Percentiles rank a stretch among this genome's conserved stretches.
Conservation (phyloP, 2,888 invertebrate genomes). For the Lepidochitona cinerea region DNA sequence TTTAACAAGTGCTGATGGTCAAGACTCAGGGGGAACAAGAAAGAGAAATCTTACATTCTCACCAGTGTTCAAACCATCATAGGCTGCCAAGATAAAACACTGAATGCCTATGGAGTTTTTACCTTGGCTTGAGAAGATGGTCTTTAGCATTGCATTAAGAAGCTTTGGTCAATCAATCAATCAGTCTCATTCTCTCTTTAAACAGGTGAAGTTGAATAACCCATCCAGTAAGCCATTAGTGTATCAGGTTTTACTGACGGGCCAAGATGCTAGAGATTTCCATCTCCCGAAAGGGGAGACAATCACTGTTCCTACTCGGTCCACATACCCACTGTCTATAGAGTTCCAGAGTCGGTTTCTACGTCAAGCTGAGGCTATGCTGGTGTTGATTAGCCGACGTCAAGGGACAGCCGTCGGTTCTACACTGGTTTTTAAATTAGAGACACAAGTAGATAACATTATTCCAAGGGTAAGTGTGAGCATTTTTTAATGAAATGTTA, state of each 20-base stretch:
- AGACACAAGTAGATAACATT: slow-evolving; percentile 65
- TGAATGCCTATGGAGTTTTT: too few species aligned
- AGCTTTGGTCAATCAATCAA: too few species aligned
- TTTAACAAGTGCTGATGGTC: too few species aligned
- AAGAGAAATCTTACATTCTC: too few species aligned
- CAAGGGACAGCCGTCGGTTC: slow-evolving; percentile 63
- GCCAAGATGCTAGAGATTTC: slow-evolving; percentile 67
- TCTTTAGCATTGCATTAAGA: too few species aligned
- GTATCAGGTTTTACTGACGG: slow-evolving; percentile 67
- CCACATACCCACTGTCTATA: slow-evolving; percentile 50
- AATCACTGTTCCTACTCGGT: slow-evolving; percentile 64
- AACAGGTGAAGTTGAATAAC: slow-evolving; percentile 67
- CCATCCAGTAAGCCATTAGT: slow-evolving; percentile 65
- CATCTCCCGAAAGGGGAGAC: slow-evolving; percentile 61
- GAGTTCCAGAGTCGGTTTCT: slow-evolving; percentile 63
- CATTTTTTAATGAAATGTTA: too few species aligned
- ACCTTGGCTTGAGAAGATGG: too few species aligned
- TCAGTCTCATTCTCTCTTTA: too few species aligned
- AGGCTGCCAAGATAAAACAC: too few species aligned
- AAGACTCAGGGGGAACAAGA: too few species aligned
- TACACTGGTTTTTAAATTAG: slow-evolving; percentile 66
- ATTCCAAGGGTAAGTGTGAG: slow-evolving; percentile 59
- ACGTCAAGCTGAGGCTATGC: slow-evolving; percentile 63
- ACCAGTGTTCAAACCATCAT: too few species aligned
- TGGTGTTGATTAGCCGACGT: slow-evolving; percentile 64